Conservation (phyloP, 2,888 invertebrate genomes). For the Folsomia candida region DNA sequence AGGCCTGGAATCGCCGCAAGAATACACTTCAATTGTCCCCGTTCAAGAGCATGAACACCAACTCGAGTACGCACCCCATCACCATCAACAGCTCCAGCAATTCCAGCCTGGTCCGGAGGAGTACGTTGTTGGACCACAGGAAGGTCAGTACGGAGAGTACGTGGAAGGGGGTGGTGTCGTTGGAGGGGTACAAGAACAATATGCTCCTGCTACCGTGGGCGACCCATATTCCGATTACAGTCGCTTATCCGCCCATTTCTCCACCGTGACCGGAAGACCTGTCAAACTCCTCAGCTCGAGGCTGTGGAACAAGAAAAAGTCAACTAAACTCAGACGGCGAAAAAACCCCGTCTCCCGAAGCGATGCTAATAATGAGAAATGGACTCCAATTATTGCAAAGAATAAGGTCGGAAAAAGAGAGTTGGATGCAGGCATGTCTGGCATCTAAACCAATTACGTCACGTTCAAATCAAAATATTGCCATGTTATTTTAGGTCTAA, state of each 20-base stretch:
- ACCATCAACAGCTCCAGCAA: not conserved
- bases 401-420: not conserved
- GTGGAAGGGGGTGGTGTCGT: not conserved
- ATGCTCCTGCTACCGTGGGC: not conserved
- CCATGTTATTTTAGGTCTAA: not conserved
- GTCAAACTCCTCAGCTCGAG: not conserved
- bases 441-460: not conserved
- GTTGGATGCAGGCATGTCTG: not conserved
- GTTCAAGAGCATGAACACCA: not conserved
- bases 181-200: too few species aligned
- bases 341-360: not conserved
- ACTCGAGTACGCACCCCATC: too few species aligned
- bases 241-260: not conserved
- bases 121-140: not conserved
- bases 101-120: not conserved
- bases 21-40: not conserved
- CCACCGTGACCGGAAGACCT: not conserved
- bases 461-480: not conserved
- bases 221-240: not conserved
- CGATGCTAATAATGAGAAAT: not conserved
- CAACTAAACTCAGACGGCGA: not conserved
- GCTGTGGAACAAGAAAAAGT: not conserved
- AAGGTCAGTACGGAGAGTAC: not conserved
- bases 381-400: not conserved
- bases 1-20: too few species aligned